These are phyloP conservation scores for Cremastobaeus sp. DNA, from an alignment of 2,888 invertebrate species.

Conservation along the genomic window DNA sequence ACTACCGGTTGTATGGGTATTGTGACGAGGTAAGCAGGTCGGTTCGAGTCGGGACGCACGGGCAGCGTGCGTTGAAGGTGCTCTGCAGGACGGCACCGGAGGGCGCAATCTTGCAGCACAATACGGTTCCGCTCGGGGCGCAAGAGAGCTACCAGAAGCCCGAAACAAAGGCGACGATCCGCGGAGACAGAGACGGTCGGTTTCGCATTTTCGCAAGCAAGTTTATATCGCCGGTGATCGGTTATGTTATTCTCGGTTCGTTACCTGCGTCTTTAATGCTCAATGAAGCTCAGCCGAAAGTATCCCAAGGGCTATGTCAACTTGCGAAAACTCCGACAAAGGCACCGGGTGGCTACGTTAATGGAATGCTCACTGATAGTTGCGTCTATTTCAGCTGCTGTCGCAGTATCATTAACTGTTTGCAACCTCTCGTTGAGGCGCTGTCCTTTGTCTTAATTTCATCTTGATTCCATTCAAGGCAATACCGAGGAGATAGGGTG, in stretches of 20 bases:
- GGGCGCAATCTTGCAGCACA: conserved; percentile 64
- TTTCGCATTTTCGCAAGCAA: conserved; percentile 32
- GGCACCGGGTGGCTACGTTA: not conserved
- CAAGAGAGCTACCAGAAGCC: conserved; percentile 22
- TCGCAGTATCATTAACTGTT: conserved; percentile 2
- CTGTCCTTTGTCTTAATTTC: conserved; percentile 3
- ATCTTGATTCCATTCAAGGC: conserved; percentile 7
- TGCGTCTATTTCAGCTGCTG: conserved; percentile 6
- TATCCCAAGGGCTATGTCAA: conserved; percentile 18
- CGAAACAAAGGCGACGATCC: conserved; percentile 25
- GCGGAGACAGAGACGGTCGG: conserved; percentile 12
- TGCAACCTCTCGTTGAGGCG: not conserved
- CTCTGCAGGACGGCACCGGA: conserved; percentile 60
- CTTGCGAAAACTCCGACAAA: conserved; percentile 23
- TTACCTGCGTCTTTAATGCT: conserved; percentile 27
- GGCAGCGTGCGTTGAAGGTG: conserved; percentile 7
- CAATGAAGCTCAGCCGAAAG: conserved; percentile 17
- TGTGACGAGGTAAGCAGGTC: conserved; percentile 43
- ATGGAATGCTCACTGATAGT: conserved; percentile 26
- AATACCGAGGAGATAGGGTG: not conserved
- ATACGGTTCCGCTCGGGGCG: conserved; percentile 54
- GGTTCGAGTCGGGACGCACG: conserved; percentile 45
- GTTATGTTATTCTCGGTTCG: conserved; percentile 41
- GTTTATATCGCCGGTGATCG: conserved; percentile 45
- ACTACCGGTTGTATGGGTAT: conserved; percentile 20